Base-by-base conservation (phyloP, 2,888 invertebrate species). In the Emmelina monodactyla region DNA sequence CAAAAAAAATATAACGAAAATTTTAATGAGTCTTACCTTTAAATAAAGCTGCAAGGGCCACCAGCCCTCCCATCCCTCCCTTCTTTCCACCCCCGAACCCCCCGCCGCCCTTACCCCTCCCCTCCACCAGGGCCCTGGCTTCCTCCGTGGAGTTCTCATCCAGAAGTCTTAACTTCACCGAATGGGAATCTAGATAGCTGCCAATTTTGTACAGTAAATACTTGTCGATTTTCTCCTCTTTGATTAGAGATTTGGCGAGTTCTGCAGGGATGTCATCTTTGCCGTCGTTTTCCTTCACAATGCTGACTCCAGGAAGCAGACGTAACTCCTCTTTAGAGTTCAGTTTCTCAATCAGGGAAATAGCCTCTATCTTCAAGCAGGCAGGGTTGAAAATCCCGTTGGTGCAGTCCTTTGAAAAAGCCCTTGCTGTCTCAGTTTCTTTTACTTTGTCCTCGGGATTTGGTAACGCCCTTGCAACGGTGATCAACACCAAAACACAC, bases 161-260 rank as follows among this genome's bases (percentile, higher is more conserved):
- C 51, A 89, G 75, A 31, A 92, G 67, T 53, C 86, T 86, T 40
- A 92, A 73, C 40, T 88, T 87, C 41, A 92, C 78, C 1, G 88
- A 86, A 50, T 91, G 90, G 3, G 86, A 87, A 55, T 86, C 88
- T 40, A 92, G 65, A 46, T 91, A 88, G 42, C 82, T 85, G 12
- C 87, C 85, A 33, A 92, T 69, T 55, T 87, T 87, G 49, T 86
- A 88, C 45, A 90, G 53, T 19, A 92, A 73, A 49, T 87, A 90
- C 28, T 88, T 89, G 55, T 92, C 91, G 33, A 92, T 62, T 19
- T 89, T 82, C 33, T 88, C 88, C 50, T 89, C 88, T 9, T 89
- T 86, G 0, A 90, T 89, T 52, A 89, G 86, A 31, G 88, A 86
- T 40, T 89, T 82, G 0, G 91, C 89, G 2, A 91, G 63, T 55